A percentile compares a stretch with the other conserved stretches of the same genome.
These are phyloP conservation scores for Dryas iulia DNA, from an alignment of 1,140 invertebrate species.

Conservation along the genomic window DNA sequence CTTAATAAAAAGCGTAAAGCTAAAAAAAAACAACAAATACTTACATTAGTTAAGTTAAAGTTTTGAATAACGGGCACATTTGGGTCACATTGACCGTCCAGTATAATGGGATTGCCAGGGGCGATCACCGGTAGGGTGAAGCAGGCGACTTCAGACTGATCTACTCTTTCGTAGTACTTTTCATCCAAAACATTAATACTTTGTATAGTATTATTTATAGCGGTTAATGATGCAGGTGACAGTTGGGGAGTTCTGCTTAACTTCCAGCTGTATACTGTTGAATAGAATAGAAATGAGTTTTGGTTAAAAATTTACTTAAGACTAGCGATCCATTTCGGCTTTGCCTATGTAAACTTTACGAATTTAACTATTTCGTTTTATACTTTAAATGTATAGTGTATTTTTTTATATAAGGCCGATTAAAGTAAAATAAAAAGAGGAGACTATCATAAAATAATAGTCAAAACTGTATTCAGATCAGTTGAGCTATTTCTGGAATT, in stretches of 20 bases:
- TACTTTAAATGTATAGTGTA: no score
- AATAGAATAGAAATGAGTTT: not conserved
- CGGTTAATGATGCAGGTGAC: constrained; percentile 20
- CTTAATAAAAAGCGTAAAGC: no score
- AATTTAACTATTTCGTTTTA: no score
- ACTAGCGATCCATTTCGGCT: no score
- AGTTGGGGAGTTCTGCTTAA: constrained; percentile 49
- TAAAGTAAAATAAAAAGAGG: no score
- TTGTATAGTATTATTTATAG: constrained; percentile 40
- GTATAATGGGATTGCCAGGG: constrained; percentile 37
- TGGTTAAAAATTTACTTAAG: no score
- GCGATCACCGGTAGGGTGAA: constrained; percentile 47
- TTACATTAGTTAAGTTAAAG: constrained; percentile 46
- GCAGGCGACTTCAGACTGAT: constrained; percentile 45
- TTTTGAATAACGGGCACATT: constrained; percentile 43
- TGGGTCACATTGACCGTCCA: constrained; percentile 50
- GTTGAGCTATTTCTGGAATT: no score
- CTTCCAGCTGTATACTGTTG: constrained; percentile 47
- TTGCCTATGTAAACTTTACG: no score
- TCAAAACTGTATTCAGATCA: no score
- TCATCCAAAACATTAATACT: constrained; percentile 45
- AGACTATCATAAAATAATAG: no score
- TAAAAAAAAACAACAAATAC: no score
- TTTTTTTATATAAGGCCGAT: no score
- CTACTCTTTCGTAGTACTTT: constrained; percentile 44